Evolutionary conservation across 2,797 vertebrate genomes (phyloP).

Genomic region (Limnodromus scolopaceus): DNA sequence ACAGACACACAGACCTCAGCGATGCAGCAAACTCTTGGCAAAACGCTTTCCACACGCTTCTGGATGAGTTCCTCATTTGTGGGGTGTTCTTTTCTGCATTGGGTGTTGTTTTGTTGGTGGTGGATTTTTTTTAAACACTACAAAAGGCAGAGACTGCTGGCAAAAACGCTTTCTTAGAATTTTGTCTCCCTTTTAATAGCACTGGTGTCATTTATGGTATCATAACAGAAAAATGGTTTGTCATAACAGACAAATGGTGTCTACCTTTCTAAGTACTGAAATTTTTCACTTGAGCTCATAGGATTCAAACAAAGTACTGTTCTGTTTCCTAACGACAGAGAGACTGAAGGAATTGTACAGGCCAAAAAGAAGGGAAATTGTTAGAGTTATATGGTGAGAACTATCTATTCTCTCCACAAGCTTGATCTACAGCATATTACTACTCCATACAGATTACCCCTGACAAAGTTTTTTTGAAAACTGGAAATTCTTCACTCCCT

Average conservation of each 20-base stretch:
- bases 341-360: background rate
- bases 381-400: background rate
- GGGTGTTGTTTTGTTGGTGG: rapidly evolving
- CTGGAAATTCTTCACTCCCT: background rate
- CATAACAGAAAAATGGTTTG: background rate
- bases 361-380: background rate
- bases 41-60: background rate
- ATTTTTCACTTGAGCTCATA: background rate
- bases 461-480: background rate
- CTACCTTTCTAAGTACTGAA: background rate
- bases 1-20: background rate
- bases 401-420: background rate
- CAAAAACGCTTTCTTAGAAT: background rate
- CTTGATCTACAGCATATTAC: background rate
- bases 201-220: background rate
- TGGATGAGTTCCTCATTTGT: background rate
- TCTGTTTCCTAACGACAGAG: background rate
- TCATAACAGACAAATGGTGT: background rate
- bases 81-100: background rate
- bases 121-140: background rate
- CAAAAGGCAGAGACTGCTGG: background rate
- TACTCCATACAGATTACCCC: background rate
- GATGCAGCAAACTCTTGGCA: background rate
- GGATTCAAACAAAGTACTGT: background rate
- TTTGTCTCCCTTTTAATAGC: background rate